These are phyloP conservation scores for Poecilia wingei DNA, from an alignment of 2,797 vertebrate species.

Conservation along the genomic window DNA sequence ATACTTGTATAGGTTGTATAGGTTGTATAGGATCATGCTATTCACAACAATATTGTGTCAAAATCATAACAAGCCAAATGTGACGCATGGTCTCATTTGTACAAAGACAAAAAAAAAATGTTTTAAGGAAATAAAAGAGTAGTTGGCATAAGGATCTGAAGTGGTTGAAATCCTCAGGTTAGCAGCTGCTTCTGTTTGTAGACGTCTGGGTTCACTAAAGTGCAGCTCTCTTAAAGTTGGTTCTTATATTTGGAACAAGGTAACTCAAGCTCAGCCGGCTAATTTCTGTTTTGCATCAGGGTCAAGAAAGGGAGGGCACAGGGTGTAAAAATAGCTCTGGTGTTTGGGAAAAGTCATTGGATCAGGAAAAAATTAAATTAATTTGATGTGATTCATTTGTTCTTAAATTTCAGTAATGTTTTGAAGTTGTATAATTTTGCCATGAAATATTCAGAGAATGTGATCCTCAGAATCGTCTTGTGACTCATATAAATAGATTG, in stretches of 20 bases:
- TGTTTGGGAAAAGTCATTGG: slow-evolving; percentile 57
- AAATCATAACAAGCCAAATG: not conserved
- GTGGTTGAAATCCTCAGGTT: slow-evolving; percentile 65
- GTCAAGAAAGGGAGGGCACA: not conserved
- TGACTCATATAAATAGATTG: not conserved
- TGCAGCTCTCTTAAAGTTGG: slow-evolving; percentile 54
- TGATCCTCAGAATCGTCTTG: no score
- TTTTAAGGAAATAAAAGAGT: slow-evolving; percentile 27
- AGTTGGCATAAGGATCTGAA: slow-evolving; percentile 19
- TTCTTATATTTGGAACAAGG: slow-evolving; percentile 77
- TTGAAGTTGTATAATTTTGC: not conserved
- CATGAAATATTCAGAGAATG: not conserved
- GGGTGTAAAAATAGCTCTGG: slow-evolving; percentile 75
- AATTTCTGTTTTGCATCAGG: slow-evolving; percentile 53
- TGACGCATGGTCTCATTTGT: not conserved
- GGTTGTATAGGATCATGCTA: not conserved
- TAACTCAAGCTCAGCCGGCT: slow-evolving; percentile 70
- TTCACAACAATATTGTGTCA: not conserved
- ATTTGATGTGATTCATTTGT: slow-evolving; percentile 29
- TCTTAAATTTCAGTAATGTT: not conserved
- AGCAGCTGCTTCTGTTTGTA: slow-evolving; percentile 75
- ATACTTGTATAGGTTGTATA: not conserved
- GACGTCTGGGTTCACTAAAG: slow-evolving; percentile 30
- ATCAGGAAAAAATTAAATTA: slow-evolving; percentile 62
- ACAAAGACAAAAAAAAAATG: not conserved